Percentiles rank a stretch among this genome's conserved stretches.
Evolutionary conservation across 2,888 invertebrate genomes (phyloP).

Genomic region (Lasioglossum pauxillum): DNA sequence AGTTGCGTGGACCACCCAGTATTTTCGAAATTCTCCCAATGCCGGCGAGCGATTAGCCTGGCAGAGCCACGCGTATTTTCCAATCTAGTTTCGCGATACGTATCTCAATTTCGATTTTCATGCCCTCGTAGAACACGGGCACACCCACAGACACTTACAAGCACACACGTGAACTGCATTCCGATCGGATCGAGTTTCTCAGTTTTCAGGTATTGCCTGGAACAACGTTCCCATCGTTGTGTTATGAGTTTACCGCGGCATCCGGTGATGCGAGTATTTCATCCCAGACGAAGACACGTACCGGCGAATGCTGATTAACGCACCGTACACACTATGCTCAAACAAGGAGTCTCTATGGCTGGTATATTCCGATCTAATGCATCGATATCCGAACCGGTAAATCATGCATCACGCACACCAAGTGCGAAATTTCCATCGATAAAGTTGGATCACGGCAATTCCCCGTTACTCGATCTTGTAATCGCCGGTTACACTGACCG

Average conservation of each 20-base stretch:
- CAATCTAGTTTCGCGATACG: neutral
- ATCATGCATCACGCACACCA: neutral
- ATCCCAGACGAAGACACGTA: constrained; percentile 33
- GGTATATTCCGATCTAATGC: constrained; percentile 3
- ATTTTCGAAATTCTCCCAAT: neutral
- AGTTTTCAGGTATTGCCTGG: constrained; percentile 44
- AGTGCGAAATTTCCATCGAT: neutral
- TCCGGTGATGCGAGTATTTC: constrained; percentile 21
- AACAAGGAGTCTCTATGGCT: constrained; percentile 26
- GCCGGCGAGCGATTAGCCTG: neutral
- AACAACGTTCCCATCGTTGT: constrained; percentile 40
- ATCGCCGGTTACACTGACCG: neutral
- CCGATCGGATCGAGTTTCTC: constrained; percentile 40
- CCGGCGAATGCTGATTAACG: constrained; percentile 49
- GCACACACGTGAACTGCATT: constrained; percentile 11
- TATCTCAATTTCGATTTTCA: constrained; percentile 25
- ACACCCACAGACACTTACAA: neutral
- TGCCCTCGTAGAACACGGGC: neutral
- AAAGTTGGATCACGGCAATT: neutral
- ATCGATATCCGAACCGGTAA: neutral
- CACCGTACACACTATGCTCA: constrained; percentile 9
- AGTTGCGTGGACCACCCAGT: too few relatives aligned
- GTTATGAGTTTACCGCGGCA: constrained; percentile 43
- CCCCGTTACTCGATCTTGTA: neutral
- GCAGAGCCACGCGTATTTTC: neutral